Percentiles rank a stretch among this genome's conserved stretches.
Evolutionary conservation across 2,888 invertebrate genomes (phyloP).

Genomic region (Rhimphoctona megacephalus): DNA sequence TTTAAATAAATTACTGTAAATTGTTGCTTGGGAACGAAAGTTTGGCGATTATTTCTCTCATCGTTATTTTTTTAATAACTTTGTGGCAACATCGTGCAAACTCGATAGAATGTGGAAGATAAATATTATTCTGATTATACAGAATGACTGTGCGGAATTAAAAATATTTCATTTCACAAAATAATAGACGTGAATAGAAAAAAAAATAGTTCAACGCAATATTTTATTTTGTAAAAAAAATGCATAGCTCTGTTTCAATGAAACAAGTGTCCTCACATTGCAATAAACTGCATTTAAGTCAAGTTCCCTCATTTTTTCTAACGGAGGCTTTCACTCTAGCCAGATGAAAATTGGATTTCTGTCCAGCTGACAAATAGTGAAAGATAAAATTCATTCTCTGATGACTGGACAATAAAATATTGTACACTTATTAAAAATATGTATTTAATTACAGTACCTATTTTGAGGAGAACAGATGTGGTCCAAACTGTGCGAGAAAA

Average conservation of each 20-base stretch:
- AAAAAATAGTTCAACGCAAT: neutral
- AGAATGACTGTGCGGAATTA: no score
- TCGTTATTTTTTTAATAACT: no score
- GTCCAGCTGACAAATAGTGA: neutral
- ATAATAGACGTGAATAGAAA: neutral
- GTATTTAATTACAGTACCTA: neutral
- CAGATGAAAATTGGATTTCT: neutral
- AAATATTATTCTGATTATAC: no score
- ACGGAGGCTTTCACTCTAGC: neutral
- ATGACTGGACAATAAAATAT: neutral
- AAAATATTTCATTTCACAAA: no score
- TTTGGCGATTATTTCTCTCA: no score
- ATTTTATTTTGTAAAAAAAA: neutral
- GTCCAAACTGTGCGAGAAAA: neutral
- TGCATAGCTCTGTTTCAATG: neutral
- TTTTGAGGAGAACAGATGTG: constrained; percentile 25
- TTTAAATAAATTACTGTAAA: no score
- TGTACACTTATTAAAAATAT: neutral
- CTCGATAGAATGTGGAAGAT: no score
- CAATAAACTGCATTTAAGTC: neutral
- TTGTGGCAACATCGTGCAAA: no score
- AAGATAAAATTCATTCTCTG: neutral
- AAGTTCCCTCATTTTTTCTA: neutral
- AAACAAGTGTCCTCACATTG: neutral
- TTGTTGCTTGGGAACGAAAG: no score